Percentiles rank a stretch among this genome's conserved stretches.
phyloP scores from a whole-genome alignment of 1,140 invertebrate genomes.

The Drosophila seguyi region DNA sequence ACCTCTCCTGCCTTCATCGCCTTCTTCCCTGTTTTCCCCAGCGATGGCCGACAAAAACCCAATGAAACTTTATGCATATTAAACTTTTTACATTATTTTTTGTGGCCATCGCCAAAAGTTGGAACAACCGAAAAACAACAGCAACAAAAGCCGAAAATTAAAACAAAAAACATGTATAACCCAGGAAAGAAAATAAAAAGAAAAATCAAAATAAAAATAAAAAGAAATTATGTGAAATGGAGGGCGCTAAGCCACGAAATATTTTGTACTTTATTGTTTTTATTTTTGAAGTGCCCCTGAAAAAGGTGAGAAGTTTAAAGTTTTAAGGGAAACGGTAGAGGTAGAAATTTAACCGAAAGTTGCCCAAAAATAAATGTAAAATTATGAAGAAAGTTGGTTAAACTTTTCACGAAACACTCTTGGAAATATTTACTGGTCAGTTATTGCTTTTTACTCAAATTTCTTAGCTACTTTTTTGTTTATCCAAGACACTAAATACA shows the following conservation, averaged over 20 bases:
- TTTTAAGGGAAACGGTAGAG: background rate
- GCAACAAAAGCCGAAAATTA: slow-evolving; percentile 3
- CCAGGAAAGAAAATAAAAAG: slow-evolving; percentile 11
- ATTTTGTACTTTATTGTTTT: slow-evolving; percentile 40
- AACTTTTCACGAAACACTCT: slow-evolving; percentile 17
- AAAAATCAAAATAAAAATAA: slow-evolving; percentile 32
- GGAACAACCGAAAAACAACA: slow-evolving; percentile 42
- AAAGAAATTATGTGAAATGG: slow-evolving; percentile 50
- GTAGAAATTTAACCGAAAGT: slow-evolving; percentile 23
- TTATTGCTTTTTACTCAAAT: slow-evolving; percentile 1
- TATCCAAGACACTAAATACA: background rate
- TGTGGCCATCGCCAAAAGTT: slow-evolving; percentile 73
- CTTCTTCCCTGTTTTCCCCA: background rate
- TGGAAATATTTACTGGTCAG: background rate
- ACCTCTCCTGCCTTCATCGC: too few relatives aligned
- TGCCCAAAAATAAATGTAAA: slow-evolving; percentile 28
- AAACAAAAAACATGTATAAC: slow-evolving; percentile 2
- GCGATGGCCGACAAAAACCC: slow-evolving; percentile 62
- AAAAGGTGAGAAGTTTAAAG: slow-evolving; percentile 38
- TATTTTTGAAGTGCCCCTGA: slow-evolving; percentile 14
- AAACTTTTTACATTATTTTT: slow-evolving; percentile 82
- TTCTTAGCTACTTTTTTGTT: background rate
- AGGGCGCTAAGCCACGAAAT: slow-evolving; percentile 53
- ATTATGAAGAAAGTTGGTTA: slow-evolving; percentile 18
- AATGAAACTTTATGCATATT: slow-evolving; percentile 82